A percentile compares a stretch with the other conserved stretches of the same genome.
Conservation (phyloP, 2,888 invertebrate species). For the Tiliacea citrago region DNA sequence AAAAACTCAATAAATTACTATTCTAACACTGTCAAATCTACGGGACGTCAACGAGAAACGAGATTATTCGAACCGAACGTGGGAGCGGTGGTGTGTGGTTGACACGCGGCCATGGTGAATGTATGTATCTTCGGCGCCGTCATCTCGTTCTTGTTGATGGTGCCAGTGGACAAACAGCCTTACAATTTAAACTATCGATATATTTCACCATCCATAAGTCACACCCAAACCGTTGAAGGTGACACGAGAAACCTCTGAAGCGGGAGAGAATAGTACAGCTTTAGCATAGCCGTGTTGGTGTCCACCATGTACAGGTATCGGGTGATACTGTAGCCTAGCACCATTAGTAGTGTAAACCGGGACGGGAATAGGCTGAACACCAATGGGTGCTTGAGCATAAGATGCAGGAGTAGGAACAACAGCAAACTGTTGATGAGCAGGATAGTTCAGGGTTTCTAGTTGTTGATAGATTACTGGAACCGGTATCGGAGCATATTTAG, state of each 20-base stretch:
- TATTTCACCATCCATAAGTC: constrained; percentile 74
- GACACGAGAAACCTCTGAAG: constrained; percentile 87
- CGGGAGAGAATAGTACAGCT: constrained; percentile 62
- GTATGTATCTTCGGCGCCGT: too few species aligned
- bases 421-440: constrained; percentile 18
- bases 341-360: constrained; percentile 6
- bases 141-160: too few species aligned
- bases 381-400: constrained; percentile 19
- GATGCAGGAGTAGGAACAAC: constrained; percentile 4
- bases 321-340: constrained; percentile 33
- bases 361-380: constrained; percentile 19
- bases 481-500: constrained; percentile 47
- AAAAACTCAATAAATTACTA: constrained; percentile 47
- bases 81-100: too few species aligned
- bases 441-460: not conserved
- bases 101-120: too few species aligned
- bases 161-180: too few species aligned
- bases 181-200: not conserved
- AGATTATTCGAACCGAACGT: too few species aligned
- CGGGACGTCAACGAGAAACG: too few species aligned
- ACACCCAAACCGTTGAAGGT: constrained; percentile 90
- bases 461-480: constrained; percentile 52
- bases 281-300: constrained; percentile 45
- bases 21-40: constrained; percentile 3
- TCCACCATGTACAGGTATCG: constrained; percentile 23